A percentile compares a stretch with the other conserved stretches of the same genome.
phyloP scores from a whole-genome alignment of 1,140 invertebrate species.

The Drosophila fuyamai region DNA sequence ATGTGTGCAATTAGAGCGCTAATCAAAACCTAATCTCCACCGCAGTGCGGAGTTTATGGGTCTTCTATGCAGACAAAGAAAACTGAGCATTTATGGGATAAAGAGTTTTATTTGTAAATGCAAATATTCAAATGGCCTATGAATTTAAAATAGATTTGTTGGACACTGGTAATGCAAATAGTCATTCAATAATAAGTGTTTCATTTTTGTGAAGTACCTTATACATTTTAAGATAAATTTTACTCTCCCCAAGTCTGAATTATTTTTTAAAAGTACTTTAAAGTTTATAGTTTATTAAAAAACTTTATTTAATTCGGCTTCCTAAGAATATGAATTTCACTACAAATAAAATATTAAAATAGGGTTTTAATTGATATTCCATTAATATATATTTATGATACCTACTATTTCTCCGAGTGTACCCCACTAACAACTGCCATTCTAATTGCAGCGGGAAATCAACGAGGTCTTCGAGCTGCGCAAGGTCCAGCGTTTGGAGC shows the following conservation, averaged over 20 bases:
- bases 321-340: too few species aligned
- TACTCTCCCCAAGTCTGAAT: too few species aligned
- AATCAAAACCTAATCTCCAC: slow-evolving; percentile 69
- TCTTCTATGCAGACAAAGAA: slow-evolving; percentile 1
- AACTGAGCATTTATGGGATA: not conserved
- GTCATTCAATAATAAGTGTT: too few species aligned
- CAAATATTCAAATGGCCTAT: not conserved
- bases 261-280: too few species aligned
- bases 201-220: too few species aligned
- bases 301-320: too few species aligned
- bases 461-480: slow-evolving; percentile 83
- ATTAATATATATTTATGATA: not conserved
- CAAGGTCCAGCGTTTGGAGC: slow-evolving; percentile 70
- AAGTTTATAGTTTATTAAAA: too few species aligned
- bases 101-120: not conserved
- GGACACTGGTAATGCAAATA: too few species aligned
- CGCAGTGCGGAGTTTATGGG: slow-evolving; percentile 51
- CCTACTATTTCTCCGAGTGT: slow-evolving; percentile 1
- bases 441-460: slow-evolving; percentile 84
- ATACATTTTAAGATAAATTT: too few species aligned
- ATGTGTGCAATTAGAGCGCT: slow-evolving; percentile 69
- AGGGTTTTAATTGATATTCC: too few species aligned
- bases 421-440: slow-evolving; percentile 58
- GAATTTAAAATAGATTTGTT: too few species aligned
- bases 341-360: too few species aligned